Evolutionary conservation across 2,797 vertebrate species (phyloP).

Genomic region (Chromis chromis): DNA sequence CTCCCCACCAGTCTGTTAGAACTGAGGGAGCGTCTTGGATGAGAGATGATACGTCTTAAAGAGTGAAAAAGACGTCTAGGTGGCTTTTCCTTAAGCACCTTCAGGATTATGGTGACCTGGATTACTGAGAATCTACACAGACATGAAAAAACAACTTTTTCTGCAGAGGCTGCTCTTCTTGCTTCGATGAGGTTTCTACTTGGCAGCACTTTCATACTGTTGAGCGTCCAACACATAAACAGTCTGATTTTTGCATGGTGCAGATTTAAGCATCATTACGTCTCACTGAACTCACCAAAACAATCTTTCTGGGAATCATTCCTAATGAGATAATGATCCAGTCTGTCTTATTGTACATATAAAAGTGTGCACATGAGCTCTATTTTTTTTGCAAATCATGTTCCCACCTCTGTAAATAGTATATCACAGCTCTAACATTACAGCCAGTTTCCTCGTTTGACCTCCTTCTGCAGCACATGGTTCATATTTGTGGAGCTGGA

Average conservation of each 20-base stretch:
- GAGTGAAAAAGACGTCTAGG: too few species aligned
- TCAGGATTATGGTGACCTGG: too few species aligned
- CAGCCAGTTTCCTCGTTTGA: neutral
- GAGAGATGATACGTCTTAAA: too few species aligned
- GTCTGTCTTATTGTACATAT: neutral
- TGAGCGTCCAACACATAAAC: slow-evolving; percentile 25
- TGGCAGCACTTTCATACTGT: slow-evolving; percentile 10
- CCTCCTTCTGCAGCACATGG: neutral
- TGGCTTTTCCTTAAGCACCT: too few species aligned
- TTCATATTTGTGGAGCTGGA: neutral
- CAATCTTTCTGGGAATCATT: too few species aligned
- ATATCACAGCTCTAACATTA: neutral
- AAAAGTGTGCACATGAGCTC: neutral
- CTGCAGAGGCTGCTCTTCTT: slow-evolving; percentile 7
- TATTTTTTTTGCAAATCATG: neutral
- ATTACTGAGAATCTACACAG: too few species aligned
- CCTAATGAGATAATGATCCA: too few species aligned
- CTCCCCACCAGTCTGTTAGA: too few species aligned
- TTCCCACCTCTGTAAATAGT: neutral
- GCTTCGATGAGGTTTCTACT: slow-evolving; percentile 1
- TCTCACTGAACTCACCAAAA: neutral
- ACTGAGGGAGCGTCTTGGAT: too few species aligned
- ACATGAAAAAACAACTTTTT: neutral
- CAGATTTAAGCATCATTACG: neutral
- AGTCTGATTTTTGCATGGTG: slow-evolving; percentile 20